Evolutionary conservation across 2,113 vertebrate species (phyloP), one percentile per base, ranked within the genome.

Genomic region (Indicator maculatus): DNA sequence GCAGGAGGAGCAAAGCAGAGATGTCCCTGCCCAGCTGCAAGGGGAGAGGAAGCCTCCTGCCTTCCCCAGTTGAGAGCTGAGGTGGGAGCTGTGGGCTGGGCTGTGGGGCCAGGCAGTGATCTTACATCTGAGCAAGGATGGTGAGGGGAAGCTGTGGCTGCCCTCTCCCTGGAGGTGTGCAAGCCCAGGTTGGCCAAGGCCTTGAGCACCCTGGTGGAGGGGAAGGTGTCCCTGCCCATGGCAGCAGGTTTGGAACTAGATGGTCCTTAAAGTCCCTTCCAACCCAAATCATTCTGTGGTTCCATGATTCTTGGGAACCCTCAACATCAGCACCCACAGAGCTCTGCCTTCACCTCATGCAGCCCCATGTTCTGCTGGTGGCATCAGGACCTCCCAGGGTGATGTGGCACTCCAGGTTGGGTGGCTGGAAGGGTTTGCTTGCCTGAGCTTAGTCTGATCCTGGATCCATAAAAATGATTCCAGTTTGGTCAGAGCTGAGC

Each of bases 11-110:
- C 21, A 10, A 2, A 52, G 76, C 47, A 23, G 31, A 53, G 60
- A 5, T 11, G 1, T 6, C 8, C 2, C 36, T 59, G 30, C 27
- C 33, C 17, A 5, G n/a, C n/a, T 47, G 11, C 6, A 1, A 1
- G 23, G 41, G 52, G 4, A 58, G 44, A 66, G 58, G 20, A 45
- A 31, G 26, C 18, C 21, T n/a, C 41, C 23, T 6, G 3, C 10
- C 30, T 36, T 65, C 33, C 3, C 36, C 31, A 8, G 0, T 2
- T n/a, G 36, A 45, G 8, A 7, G 60, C 45, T 0, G 1, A 24
- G 11, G 19, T 14, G 23, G 41, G 73, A 28, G 64, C 1, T 17
- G 39, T 18, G 11, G 12, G 9, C 16, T 39, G 38, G 45, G 55
- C 55, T 60, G 53, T 8, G 1, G 41, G 21, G 44, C 26, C 33